Percentiles rank a stretch among this genome's conserved stretches.
These are phyloP conservation scores for Todiramphus chloris DNA, from an alignment of 2,113 vertebrate genomes.

Conservation along the genomic window DNA sequence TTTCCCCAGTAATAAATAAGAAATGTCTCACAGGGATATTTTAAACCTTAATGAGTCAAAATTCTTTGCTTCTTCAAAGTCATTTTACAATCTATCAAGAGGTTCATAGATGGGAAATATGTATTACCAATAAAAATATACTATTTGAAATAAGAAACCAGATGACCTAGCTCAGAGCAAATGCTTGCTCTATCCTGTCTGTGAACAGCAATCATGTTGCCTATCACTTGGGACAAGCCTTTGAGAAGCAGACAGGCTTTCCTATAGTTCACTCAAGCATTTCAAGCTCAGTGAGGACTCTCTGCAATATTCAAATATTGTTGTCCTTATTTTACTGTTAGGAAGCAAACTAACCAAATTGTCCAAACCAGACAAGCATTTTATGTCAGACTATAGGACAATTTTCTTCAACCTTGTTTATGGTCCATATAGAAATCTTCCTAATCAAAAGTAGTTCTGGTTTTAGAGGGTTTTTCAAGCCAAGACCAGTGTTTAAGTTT, in stretches of 20 bases:
- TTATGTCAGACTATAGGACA: neutral
- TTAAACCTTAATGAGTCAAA: neutral
- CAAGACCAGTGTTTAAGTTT: neutral
- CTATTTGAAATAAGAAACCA: neutral
- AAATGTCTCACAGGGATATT: neutral
- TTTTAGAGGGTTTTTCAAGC: neutral
- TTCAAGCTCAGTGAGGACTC: neutral
- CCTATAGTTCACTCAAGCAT: neutral
- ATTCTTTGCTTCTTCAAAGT: neutral
- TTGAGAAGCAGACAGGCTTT: neutral
- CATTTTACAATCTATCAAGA: neutral
- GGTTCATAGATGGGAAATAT: neutral
- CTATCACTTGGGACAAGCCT: neutral
- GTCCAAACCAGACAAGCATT: neutral
- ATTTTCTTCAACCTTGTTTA: neutral
- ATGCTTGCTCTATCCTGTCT: neutral
- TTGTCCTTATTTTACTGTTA: neutral
- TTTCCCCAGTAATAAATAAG: neutral
- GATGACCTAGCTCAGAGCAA: neutral
- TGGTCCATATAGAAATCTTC: neutral
- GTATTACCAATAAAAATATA: neutral
- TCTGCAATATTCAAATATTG: neutral
- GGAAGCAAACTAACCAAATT: neutral
- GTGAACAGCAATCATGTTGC: fast-evolving
- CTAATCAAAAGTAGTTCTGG: neutral